phyloP scores from a whole-genome alignment of 2,888 invertebrate genomes.

The Salpingus planirostris region DNA sequence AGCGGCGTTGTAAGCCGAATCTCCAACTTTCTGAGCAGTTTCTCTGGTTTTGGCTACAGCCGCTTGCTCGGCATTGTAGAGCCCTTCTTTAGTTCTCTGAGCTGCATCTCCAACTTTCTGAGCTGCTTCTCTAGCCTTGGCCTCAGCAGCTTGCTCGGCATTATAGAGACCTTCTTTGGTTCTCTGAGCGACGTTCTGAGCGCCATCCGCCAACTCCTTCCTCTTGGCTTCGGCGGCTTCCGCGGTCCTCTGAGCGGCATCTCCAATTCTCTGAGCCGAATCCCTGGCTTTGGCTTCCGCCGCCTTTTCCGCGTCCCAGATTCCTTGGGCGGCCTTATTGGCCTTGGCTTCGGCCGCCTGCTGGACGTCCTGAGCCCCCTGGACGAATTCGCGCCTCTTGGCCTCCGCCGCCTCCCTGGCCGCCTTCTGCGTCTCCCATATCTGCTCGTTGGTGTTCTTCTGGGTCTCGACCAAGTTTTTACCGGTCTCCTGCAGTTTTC shows the following conservation, averaged over 20 bases:
- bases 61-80: constrained; percentile 11
- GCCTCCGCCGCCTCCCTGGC: constrained; percentile 31
- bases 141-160: no score
- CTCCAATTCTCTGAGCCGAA: no score
- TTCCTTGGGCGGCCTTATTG: constrained; percentile 44
- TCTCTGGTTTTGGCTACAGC: constrained; percentile 44
- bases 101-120: constrained; percentile 29
- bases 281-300: constrained; percentile 17
- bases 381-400: constrained; percentile 48
- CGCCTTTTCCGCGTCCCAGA: no score
- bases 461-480: background rate
- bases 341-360: constrained; percentile 50
- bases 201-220: no score
- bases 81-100: no score
- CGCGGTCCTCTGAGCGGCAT: no score
- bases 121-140: constrained; percentile 3
- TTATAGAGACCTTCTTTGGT: no score
- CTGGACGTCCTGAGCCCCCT: constrained; percentile 43
- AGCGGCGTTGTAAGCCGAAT: constrained; percentile 41
- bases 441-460: background rate
- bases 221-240: no score
- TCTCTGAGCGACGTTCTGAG: no score
- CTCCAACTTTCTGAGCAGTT: constrained; percentile 31
- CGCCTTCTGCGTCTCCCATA: constrained; percentile 1
- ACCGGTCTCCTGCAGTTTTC: background rate